These are phyloP conservation scores for Ephydatia muelleri DNA, from an alignment of 37 sponge, comb jelly and placozoan species.

Conservation along the genomic window DNA sequence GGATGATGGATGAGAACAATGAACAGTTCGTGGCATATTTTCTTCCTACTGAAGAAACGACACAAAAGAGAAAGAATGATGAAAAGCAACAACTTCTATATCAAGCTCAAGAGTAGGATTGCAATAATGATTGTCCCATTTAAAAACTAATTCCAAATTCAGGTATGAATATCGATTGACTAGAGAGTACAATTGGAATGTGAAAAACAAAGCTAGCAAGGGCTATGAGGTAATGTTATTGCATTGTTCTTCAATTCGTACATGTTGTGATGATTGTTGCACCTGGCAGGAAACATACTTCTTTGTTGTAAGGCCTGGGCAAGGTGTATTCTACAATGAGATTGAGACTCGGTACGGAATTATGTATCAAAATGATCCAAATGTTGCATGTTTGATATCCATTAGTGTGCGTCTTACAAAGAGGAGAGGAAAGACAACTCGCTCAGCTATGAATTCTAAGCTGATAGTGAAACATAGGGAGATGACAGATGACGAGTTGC, in stretches of 20 bases:
- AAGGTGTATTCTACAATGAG: conserved; percentile 96
- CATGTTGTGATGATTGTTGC: conserved; percentile 12
- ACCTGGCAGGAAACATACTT: conserved; percentile 85
- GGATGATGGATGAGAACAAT: conserved; percentile 98
- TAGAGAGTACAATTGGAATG: conserved; percentile 98
- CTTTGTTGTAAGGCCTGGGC: conserved; percentile 77
- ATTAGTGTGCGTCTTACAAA: conserved; percentile 88
- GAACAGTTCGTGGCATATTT: conserved; percentile 99
- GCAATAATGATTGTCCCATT: not conserved
- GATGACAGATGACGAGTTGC: conserved; percentile 79
- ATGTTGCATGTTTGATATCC: not conserved
- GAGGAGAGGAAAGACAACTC: conserved; percentile 72
- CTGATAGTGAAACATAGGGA: conserved; percentile 90
- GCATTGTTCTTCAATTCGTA: not conserved
- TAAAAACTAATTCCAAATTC: not conserved
- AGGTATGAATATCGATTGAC: conserved; percentile 91
- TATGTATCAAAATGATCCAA: not conserved
- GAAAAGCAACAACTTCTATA: conserved; percentile 35
- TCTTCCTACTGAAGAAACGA: conserved; percentile 91
- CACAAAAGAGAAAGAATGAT: conserved; percentile 71
- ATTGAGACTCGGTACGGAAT: conserved; percentile 81
- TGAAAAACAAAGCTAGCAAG: conserved; percentile 94
- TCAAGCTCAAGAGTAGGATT: conserved; percentile 56
- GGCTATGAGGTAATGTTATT: conserved; percentile 90
- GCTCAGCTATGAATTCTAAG: conserved; percentile 79